phyloP scores from a whole-genome alignment of 2,113 vertebrate genomes.

The Antechinus flavipes region DNA sequence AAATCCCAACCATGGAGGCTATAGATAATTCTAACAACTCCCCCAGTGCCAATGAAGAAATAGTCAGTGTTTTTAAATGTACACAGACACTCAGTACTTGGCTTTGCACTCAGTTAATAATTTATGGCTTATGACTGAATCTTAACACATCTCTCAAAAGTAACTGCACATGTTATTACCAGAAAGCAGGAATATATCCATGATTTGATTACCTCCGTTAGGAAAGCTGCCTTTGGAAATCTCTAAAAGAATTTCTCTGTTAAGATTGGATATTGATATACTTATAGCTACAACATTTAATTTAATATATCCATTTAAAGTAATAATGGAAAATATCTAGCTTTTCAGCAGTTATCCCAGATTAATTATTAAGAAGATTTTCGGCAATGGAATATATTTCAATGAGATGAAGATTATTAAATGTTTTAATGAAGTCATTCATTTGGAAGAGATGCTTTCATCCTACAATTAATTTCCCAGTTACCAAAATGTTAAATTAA shows the following conservation, averaged over 20 bases:
- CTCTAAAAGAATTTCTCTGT: conserved; percentile 51
- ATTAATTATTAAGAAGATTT: conserved; percentile 66
- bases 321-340: conserved; percentile 61
- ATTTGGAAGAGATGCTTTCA: conserved; percentile 70
- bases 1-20: background rate
- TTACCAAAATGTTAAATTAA: conserved; percentile 71
- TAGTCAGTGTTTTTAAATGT: conserved; percentile 41
- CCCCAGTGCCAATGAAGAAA: conserved; percentile 36
- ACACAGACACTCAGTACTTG: conserved; percentile 11
- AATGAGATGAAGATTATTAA: conserved; percentile 65
- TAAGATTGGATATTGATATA: conserved; percentile 45
- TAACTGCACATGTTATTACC: conserved; percentile 29
- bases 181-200: conserved; percentile 41
- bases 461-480: conserved; percentile 67
- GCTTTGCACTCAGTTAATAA: conserved; percentile 24
- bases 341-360: conserved; percentile 58
- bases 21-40: background rate
- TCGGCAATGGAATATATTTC: conserved; percentile 68
- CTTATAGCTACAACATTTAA: conserved; percentile 55
- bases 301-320: conserved; percentile 50
- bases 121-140: conserved; percentile 40
- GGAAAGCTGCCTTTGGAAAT: conserved; percentile 47
- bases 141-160: conserved; percentile 54
- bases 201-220: conserved; percentile 51
- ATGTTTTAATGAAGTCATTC: conserved; percentile 63